Evolutionary conservation across 2,888 invertebrate species (phyloP).

Genomic region (Matsumyia berberina): DNA sequence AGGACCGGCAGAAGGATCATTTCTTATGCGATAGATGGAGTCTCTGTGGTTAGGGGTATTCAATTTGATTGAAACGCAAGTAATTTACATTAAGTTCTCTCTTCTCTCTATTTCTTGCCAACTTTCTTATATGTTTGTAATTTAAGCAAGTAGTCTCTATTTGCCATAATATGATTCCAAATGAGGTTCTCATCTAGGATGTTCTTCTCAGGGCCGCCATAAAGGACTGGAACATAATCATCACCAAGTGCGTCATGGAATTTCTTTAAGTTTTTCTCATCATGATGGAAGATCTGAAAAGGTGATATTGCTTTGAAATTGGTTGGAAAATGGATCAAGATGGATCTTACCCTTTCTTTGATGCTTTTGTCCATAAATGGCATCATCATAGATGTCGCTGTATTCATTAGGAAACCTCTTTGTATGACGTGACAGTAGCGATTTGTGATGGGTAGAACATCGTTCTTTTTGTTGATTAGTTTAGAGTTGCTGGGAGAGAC

Average conservation of each 20-base stretch:
- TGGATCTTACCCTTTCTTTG: constrained; percentile 79
- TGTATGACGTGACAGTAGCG: constrained; percentile 82
- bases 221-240: constrained; percentile 81
- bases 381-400: constrained; percentile 80
- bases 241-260: constrained; percentile 81
- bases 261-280: constrained; percentile 81
- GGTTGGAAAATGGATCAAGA: background rate
- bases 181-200: constrained; percentile 80
- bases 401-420: constrained; percentile 81
- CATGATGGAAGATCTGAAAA: constrained; percentile 81
- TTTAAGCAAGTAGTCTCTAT: constrained; percentile 79
- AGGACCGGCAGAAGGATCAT: constrained; percentile 28
- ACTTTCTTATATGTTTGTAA: constrained; percentile 80
- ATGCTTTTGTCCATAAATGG: constrained; percentile 82
- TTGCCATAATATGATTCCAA: constrained; percentile 80
- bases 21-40: constrained; percentile 1
- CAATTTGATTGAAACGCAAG: constrained; percentile 64
- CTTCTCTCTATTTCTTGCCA: constrained; percentile 63
- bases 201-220: constrained; percentile 81
- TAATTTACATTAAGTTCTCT: constrained; percentile 56
- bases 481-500: constrained; percentile 80
- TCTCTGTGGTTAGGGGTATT: constrained; percentile 22
- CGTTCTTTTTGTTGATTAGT: constrained; percentile 81
- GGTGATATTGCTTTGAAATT: background rate
- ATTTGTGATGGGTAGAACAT: constrained; percentile 80